Conservation (phyloP, 2,113 vertebrate genomes). For the Syngnathus typhle region DNA sequence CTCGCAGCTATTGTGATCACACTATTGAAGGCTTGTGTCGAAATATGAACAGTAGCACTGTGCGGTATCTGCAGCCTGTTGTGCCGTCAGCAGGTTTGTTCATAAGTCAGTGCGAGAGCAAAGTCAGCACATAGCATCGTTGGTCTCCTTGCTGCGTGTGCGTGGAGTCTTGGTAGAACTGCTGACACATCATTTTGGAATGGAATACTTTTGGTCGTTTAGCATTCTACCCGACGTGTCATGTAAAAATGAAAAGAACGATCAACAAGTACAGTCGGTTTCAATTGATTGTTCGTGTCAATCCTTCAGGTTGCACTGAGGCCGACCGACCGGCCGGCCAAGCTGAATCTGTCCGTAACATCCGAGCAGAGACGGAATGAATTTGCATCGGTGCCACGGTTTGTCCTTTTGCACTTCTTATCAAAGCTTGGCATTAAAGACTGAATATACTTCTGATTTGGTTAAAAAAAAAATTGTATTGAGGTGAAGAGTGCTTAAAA, state of each 20-base stretch:
- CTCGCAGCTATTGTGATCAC: no score
- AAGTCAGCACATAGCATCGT: slow-evolving; percentile 79
- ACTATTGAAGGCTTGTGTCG: not conserved
- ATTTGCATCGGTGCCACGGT: no score
- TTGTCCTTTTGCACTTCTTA: no score
- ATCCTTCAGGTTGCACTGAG: no score
- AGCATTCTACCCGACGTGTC: not conserved
- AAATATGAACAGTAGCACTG: slow-evolving; percentile 67
- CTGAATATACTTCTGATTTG: no score
- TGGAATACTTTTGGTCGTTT: not conserved
- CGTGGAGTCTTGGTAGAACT: slow-evolving; percentile 80
- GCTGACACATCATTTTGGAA: slow-evolving; percentile 64
- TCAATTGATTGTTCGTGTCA: not conserved
- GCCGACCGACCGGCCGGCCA: no score
- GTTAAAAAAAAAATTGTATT: no score
- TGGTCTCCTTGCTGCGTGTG: slow-evolving; percentile 75
- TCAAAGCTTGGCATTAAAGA: no score
- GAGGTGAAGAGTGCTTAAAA: no score
- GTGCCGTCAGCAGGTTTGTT: slow-evolving; percentile 70
- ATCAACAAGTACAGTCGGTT: not conserved
- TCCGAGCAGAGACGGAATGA: no score
- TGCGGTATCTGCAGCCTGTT: slow-evolving; percentile 81
- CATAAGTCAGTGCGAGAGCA: slow-evolving; percentile 79
- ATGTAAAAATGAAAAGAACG: not conserved
- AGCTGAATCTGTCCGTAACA: no score